Percentiles rank a stretch among this genome's conserved stretches.
phyloP scores from a whole-genome alignment of 64 coral and sea anemone species.

The Stylophora pistillata region DNA sequence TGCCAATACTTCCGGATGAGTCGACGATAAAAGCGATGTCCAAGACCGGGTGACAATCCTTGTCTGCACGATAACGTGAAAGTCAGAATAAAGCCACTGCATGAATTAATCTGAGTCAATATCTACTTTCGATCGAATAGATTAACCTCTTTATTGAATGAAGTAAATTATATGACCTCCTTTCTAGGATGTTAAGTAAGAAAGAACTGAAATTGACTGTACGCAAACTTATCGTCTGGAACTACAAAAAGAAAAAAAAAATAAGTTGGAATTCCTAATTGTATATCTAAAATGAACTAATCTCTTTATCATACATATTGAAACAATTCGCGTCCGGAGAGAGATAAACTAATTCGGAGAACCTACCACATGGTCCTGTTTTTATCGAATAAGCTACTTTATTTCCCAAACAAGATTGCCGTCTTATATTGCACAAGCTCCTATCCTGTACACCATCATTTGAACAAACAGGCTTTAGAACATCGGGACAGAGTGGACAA shows the following conservation, averaged over 20 bases:
- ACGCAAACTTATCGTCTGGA: no score
- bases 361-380: not conserved
- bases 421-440: not conserved
- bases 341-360: no score
- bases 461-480: not conserved
- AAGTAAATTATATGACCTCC: no score
- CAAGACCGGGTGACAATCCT: not conserved
- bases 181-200: no score
- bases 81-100: not conserved
- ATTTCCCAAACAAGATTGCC: not conserved
- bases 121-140: no score
- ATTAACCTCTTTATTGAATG: no score
- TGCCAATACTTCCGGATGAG: conserved; percentile 35
- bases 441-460: not conserved
- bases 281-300: no score
- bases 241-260: not conserved
- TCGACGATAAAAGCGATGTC: conserved; percentile 52
- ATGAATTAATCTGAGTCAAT: not conserved
- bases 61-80: not conserved
- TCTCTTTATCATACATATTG: no score
- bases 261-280: not conserved
- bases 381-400: not conserved
- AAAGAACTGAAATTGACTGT: no score
- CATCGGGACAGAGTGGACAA: conserved; percentile 15
- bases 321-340: no score